Percentiles rank a stretch among this genome's conserved stretches.
Evolutionary conservation across 2,888 invertebrate genomes (phyloP).

Genomic region (Prenolepis imparis): DNA sequence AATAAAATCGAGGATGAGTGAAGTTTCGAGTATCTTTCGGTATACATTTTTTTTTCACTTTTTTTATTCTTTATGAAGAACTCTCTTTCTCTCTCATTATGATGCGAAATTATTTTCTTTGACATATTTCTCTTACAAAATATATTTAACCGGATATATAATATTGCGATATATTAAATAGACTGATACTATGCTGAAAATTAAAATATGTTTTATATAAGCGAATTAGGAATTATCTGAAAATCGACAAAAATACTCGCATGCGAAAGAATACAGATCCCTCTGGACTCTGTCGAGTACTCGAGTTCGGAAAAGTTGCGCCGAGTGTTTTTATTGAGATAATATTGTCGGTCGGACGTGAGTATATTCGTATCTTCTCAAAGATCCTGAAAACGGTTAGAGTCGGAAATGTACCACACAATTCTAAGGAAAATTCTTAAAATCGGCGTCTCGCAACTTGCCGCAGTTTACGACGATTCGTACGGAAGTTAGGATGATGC

Average conservation of each 20-base stretch:
- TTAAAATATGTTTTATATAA: slow-evolving; percentile 1
- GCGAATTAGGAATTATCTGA: background rate
- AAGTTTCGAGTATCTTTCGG: background rate
- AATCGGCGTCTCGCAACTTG: slow-evolving; percentile 58
- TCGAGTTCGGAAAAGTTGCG: slow-evolving; percentile 49
- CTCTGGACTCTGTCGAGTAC: background rate
- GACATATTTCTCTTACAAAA: background rate
- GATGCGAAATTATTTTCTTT: background rate
- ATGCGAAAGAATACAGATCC: background rate
- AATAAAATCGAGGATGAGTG: slow-evolving; percentile 7
- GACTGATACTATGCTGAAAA: background rate
- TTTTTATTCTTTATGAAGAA: background rate
- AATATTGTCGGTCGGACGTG: slow-evolving; percentile 43
- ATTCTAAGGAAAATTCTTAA: slow-evolving; percentile 63
- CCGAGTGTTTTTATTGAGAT: slow-evolving; percentile 44
- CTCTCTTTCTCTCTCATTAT: background rate
- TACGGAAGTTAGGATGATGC: slow-evolving; percentile 61
- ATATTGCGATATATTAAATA: background rate
- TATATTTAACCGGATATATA: background rate
- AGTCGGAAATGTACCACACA: slow-evolving; percentile 34
- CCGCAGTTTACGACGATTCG: slow-evolving; percentile 58
- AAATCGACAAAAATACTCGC: background rate
- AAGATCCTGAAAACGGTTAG: slow-evolving; percentile 49
- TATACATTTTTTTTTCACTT: background rate
- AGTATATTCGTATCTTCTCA: slow-evolving; percentile 38